Evolutionary conservation across 2,888 invertebrate species (phyloP).

Genomic region (Cecidostiba fungosa): DNA sequence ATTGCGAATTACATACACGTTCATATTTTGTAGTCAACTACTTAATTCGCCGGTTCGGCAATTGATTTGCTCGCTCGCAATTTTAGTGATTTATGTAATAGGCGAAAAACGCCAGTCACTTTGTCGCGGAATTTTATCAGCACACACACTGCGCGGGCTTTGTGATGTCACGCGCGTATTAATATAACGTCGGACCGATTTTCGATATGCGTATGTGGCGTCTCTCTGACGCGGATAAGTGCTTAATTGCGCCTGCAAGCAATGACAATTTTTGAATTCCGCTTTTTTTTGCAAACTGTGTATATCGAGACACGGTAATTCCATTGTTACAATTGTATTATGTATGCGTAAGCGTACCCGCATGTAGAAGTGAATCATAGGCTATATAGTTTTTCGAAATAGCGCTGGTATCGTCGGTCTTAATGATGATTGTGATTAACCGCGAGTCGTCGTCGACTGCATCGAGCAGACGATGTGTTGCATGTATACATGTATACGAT

Average conservation of each 20-base stretch:
- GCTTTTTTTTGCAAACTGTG: not conserved
- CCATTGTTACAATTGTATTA: not conserved
- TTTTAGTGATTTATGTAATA: constrained; percentile 40
- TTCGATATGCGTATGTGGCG: not conserved
- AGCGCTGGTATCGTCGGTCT: not conserved
- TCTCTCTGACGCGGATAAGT: not conserved
- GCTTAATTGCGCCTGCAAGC: not conserved
- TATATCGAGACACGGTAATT: not conserved
- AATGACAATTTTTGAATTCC: not conserved
- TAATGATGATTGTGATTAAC: not conserved
- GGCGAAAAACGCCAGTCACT: constrained; percentile 27
- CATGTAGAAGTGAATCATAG: not conserved
- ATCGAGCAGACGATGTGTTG: not conserved
- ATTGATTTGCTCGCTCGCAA: constrained; percentile 18
- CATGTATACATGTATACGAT: not conserved
- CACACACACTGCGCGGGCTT: not conserved
- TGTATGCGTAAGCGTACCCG: not conserved
- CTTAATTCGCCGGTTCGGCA: not conserved
- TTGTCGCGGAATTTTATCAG: constrained; percentile 19
- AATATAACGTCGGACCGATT: not conserved
- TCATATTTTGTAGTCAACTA: not conserved
- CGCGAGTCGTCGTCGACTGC: not conserved
- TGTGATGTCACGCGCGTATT: constrained; percentile 1
- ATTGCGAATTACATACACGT: too few relatives aligned
- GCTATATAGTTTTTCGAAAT: not conserved